Evolutionary conservation across 2,797 vertebrate species (phyloP).

Genomic region (Hemitrygon akajei): DNA sequence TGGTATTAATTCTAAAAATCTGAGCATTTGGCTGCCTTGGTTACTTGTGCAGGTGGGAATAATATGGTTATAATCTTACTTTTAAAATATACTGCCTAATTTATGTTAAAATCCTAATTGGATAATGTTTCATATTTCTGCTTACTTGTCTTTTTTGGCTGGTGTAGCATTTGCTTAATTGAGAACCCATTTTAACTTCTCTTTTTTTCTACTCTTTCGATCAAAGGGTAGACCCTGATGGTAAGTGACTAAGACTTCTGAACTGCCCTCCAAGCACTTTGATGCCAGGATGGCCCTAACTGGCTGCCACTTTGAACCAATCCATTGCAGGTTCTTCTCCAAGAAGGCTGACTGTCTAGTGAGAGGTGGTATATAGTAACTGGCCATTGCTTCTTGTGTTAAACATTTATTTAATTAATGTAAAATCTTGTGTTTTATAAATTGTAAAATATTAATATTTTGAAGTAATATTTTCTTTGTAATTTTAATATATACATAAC

Average conservation of each 20-base stretch:
- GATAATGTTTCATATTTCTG: conserved; percentile 53
- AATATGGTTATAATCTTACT: conserved; percentile 3
- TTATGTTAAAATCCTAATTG: conserved; percentile 15
- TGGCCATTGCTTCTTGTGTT: conserved; percentile 62
- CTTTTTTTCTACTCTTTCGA: conserved; percentile 76
- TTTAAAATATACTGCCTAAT: conserved; percentile 9
- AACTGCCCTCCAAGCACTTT: conserved; percentile 67
- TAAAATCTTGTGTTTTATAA: conserved; percentile 46
- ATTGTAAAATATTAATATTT: conserved; percentile 48
- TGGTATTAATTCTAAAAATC: not conserved
- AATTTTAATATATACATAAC: conserved; percentile 21
- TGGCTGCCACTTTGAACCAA: conserved; percentile 71
- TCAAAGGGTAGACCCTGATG: conserved; percentile 78
- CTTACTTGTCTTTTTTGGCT: conserved; percentile 64
- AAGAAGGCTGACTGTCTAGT: conserved; percentile 69
- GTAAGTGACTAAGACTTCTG: conserved; percentile 79
- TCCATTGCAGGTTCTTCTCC: conserved; percentile 67
- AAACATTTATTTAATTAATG: conserved; percentile 28
- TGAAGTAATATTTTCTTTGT: conserved; percentile 2
- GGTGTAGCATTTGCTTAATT: conserved; percentile 58
- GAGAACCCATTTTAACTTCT: conserved; percentile 75
- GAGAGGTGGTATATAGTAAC: conserved; percentile 68
- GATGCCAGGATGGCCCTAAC: conserved; percentile 64
- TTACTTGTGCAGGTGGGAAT: not conserved
- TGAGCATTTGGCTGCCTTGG: not conserved